Evolutionary conservation across 2,113 vertebrate genomes (phyloP).

Genomic region (Engystomops pustulosus): DNA sequence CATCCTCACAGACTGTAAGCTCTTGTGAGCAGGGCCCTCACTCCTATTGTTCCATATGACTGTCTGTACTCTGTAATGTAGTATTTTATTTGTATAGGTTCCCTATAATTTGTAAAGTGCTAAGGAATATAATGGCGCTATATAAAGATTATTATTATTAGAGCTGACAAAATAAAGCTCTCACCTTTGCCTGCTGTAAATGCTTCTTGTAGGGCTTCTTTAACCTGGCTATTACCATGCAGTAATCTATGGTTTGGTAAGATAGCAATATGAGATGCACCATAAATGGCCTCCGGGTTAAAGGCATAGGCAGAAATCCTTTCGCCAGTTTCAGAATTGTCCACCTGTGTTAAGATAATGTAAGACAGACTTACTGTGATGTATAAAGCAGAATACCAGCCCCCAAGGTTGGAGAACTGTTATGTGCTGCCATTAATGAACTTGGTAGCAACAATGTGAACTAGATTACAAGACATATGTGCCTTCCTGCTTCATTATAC

Average conservation of each 20-base stretch:
- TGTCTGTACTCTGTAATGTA: too few relatives aligned
- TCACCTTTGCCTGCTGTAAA: slow-evolving; percentile 80
- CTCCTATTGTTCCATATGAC: too few relatives aligned
- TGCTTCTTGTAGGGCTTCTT: slow-evolving; percentile 72
- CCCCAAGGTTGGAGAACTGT: too few relatives aligned
- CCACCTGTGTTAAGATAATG: slow-evolving; percentile 73
- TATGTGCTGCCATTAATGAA: not conserved
- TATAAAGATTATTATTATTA: too few relatives aligned
- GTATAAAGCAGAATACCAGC: not conserved
- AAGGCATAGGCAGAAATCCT: slow-evolving; percentile 85
- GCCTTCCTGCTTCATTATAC: not conserved
- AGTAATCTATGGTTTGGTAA: slow-evolving; percentile 86
- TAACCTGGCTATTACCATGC: slow-evolving; percentile 78
- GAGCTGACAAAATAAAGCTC: not conserved
- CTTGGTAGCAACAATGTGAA: not conserved
- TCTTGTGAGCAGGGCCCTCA: too few relatives aligned
- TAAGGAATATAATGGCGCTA: too few relatives aligned
- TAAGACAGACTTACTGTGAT: not conserved
- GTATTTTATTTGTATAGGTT: too few relatives aligned
- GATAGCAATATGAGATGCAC: slow-evolving; percentile 85
- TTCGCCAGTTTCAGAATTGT: slow-evolving; percentile 82
- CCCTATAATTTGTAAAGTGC: too few relatives aligned
- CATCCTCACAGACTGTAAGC: too few relatives aligned
- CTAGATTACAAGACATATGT: not conserved
- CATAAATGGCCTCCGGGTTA: slow-evolving; percentile 87